These are phyloP conservation scores for Tonatia bakeri DNA, from an alignment of 2,113 vertebrate genomes.

Conservation along the genomic window DNA sequence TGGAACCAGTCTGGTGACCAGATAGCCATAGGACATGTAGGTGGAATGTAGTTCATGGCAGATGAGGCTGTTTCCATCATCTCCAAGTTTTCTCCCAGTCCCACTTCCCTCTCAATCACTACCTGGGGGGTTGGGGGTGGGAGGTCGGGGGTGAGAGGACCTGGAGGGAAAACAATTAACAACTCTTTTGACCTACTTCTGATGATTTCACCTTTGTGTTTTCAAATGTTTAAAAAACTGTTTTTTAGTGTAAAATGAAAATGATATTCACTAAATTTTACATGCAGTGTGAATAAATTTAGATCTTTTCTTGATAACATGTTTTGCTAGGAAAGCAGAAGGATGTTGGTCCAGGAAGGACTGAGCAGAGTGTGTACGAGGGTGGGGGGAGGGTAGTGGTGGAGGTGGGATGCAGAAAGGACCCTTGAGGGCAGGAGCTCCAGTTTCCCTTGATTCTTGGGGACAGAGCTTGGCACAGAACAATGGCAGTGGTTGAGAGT, in stretches of 20 bases:
- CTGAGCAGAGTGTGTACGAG: too few species aligned
- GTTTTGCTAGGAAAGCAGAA: background rate
- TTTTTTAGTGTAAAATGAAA: background rate
- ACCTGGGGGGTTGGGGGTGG: background rate
- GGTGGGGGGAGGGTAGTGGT: background rate
- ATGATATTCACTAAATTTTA: background rate
- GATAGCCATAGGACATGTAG: background rate
- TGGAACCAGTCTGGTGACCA: background rate
- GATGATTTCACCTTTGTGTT: background rate
- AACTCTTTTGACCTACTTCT: background rate
- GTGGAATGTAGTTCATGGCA: background rate
- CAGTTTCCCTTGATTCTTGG: background rate
- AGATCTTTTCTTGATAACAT: background rate
- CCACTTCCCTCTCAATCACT: background rate
- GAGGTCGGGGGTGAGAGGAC: too few species aligned
- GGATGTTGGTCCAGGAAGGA: background rate
- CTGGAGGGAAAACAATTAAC: rapidly evolving
- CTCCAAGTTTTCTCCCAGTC: background rate
- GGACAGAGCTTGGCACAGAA: background rate
- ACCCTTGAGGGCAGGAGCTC: background rate
- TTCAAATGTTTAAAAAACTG: background rate
- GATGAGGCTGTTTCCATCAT: background rate
- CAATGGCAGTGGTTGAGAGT: background rate
- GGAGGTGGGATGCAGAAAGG: background rate
- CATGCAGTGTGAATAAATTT: background rate